A percentile compares a stretch with the other conserved stretches of the same genome.
phyloP scores from a whole-genome alignment of 2,113 vertebrate genomes.

The Gymnogyps californianus region DNA sequence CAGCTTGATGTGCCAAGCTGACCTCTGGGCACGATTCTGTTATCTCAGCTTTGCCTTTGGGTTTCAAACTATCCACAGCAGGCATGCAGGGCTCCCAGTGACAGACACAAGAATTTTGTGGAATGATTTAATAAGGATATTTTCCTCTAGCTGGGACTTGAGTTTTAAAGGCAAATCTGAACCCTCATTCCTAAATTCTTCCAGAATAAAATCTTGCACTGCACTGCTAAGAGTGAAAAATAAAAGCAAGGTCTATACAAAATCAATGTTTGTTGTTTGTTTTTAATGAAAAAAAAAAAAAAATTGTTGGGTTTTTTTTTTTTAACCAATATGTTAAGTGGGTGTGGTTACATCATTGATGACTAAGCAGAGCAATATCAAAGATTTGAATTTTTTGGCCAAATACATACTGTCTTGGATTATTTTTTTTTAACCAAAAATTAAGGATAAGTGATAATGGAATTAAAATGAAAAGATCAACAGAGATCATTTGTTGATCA shows the following conservation, averaged over 20 bases:
- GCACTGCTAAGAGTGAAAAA: background rate
- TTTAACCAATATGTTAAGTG: background rate
- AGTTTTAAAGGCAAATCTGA: background rate
- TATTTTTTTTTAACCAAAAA: background rate
- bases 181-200: background rate
- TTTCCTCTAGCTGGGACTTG: background rate
- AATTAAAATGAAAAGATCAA: background rate
- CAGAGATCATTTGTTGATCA: background rate
- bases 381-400: background rate
- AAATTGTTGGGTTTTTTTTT: background rate
- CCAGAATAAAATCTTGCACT: background rate
- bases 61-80: background rate
- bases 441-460: background rate
- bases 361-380: background rate
- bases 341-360: background rate
- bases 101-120: background rate
- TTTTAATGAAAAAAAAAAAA: background rate
- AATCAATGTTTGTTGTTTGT: background rate
- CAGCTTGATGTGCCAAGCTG: background rate
- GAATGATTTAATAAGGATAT: background rate
- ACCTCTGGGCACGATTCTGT: background rate
- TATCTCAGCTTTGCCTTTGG: background rate
- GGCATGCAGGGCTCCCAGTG: background rate
- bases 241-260: background rate
- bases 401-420: background rate